Conservation (phyloP, 2,888 invertebrate species). For the Nephrotoma appendiculata region DNA sequence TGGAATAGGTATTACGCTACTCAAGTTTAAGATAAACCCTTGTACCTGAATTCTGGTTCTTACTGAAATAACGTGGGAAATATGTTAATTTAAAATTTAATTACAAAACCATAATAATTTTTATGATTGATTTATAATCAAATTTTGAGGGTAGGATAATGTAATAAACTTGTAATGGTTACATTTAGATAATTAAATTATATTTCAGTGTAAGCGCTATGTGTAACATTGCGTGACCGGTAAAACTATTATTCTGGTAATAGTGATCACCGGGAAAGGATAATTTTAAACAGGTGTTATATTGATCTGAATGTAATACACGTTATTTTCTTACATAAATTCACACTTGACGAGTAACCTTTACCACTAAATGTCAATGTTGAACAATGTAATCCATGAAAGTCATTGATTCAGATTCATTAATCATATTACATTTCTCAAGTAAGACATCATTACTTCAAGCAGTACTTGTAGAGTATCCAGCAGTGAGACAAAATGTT, state of each 20-base stretch:
- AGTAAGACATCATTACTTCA: not conserved
- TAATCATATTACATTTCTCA: not conserved
- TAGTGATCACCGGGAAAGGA: not conserved
- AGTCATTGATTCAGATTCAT: not conserved
- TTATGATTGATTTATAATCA: not conserved
- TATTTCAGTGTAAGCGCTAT: not conserved
- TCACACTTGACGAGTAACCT: not conserved
- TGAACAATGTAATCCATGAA: not conserved
- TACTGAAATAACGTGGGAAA: not conserved
- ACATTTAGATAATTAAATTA: not conserved
- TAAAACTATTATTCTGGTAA: not conserved
- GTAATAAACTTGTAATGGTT: not conserved
- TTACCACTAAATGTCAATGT: not conserved
- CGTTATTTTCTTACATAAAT: not conserved
- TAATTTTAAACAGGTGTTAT: not conserved
- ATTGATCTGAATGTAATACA: not conserved
- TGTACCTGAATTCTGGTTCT: not conserved
- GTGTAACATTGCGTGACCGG: not conserved
- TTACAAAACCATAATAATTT: not conserved
- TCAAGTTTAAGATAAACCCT: not conserved
- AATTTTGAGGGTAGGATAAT: not conserved
- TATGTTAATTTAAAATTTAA: not conserved
- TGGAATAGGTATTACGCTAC: not conserved
- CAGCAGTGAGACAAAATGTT: not conserved
- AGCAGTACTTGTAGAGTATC: not conserved